Conservation (phyloP, 2,113 vertebrate species). For the Geothlypis trichas region DNA sequence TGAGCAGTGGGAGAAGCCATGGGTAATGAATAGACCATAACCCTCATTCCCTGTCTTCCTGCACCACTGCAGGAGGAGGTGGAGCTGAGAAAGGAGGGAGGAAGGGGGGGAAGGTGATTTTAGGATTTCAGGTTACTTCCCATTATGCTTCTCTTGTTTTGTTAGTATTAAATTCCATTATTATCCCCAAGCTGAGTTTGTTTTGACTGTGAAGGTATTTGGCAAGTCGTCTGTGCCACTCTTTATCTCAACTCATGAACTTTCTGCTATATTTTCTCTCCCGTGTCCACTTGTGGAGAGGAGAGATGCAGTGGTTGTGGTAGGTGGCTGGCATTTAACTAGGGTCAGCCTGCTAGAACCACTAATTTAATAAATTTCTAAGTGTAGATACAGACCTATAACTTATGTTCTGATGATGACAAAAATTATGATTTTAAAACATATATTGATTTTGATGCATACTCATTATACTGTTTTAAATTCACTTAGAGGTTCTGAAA, state of each 20-base stretch:
- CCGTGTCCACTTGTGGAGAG: background rate
- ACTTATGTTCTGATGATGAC: background rate
- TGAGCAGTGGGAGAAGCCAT: background rate
- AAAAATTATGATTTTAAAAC: background rate
- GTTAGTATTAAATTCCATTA: background rate
- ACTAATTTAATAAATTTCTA: background rate
- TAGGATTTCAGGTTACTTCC: background rate
- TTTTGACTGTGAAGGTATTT: background rate
- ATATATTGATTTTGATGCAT: background rate
- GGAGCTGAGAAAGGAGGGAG: background rate
- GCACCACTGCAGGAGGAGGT: fast-evolving
- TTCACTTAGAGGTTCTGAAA: background rate
- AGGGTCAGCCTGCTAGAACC: background rate
- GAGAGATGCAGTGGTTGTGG: background rate
- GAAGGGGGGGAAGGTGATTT: background rate
- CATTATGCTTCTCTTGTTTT: background rate
- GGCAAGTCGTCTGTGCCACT: background rate
- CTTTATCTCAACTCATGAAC: background rate
- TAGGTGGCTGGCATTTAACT: background rate
- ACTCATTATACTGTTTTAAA: background rate
- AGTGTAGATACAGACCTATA: background rate
- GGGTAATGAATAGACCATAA: fast-evolving
- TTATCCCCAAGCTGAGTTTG: too few relatives aligned
- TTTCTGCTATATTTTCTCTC: background rate
- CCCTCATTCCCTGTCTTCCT: too few relatives aligned